A percentile compares a stretch with the other conserved stretches of the same genome.
Conservation (phyloP, 2,113 vertebrate species). For the Campylomormyrus tamandua region DNA sequence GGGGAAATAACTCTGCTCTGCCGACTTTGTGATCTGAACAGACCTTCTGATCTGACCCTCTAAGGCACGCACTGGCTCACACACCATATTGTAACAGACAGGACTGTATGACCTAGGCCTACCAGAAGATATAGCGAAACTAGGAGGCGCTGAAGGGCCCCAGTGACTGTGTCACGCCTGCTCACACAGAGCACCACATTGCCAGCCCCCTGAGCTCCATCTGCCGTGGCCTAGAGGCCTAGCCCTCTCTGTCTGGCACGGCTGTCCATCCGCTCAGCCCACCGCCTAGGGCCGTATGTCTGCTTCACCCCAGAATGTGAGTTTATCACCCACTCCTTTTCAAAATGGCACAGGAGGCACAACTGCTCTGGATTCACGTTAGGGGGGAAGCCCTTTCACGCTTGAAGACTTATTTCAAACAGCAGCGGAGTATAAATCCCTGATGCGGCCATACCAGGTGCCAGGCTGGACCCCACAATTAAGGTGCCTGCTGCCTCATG, state of each 20-base stretch:
- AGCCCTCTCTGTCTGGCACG: neutral
- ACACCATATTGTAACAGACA: neutral
- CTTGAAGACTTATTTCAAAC: neutral
- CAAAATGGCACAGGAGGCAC: neutral
- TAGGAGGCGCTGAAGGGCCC: neutral
- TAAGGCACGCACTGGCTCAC: neutral
- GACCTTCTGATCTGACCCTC: neutral
- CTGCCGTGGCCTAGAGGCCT: neutral
- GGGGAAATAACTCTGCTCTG: neutral
- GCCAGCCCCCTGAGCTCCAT: neutral
- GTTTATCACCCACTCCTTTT: neutral
- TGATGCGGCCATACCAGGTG: neutral
- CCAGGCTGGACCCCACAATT: neutral
- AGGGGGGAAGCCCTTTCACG: neutral
- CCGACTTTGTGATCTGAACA: neutral
- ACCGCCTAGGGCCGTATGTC: neutral
- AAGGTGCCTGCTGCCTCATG: neutral
- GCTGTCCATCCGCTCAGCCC: neutral
- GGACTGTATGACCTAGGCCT: too few relatives aligned
- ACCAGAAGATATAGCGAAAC: neutral
- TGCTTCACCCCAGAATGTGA: neutral
- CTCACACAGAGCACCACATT: neutral
- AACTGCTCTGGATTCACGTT: neutral
- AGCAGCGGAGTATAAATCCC: neutral
- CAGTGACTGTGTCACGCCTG: neutral